phyloP scores from a whole-genome alignment of 2,888 invertebrate genomes.

The Agrilus biguttatus region DNA sequence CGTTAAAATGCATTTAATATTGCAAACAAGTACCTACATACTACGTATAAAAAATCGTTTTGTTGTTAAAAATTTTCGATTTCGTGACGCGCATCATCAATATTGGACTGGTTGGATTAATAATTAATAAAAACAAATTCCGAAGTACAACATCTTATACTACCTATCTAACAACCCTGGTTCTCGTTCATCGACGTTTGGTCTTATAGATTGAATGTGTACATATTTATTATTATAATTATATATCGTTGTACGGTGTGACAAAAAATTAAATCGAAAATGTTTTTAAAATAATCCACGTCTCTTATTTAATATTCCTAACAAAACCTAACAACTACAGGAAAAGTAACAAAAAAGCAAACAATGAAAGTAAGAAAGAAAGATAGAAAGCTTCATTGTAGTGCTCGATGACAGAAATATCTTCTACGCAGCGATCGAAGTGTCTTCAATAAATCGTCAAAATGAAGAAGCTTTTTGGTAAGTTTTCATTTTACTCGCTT shows the following conservation, averaged over 20 bases:
- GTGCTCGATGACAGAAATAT: no score
- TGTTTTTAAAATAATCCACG: slow-evolving; percentile 25
- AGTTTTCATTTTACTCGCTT: no score
- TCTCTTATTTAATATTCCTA: slow-evolving; percentile 8
- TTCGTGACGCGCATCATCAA: slow-evolving; percentile 20
- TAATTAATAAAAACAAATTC: slow-evolving; percentile 1
- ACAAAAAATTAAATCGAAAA: slow-evolving; percentile 30
- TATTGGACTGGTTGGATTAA: slow-evolving; percentile 15
- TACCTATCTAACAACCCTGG: slow-evolving; percentile 8
- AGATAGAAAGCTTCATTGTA: no score
- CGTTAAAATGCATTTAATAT: no score
- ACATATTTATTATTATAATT: slow-evolving; percentile 32
- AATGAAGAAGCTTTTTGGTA: no score
- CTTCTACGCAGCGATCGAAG: no score
- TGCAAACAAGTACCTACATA: neutral
- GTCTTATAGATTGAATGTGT: slow-evolving; percentile 22
- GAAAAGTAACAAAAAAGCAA: no score
- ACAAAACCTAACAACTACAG: no score
- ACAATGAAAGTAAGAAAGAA: no score
- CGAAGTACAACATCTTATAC: slow-evolving; percentile 2
- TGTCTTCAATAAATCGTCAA: no score
- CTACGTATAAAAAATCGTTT: slow-evolving; percentile 12
- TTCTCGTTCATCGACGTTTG: slow-evolving; percentile 18
- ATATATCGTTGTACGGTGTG: slow-evolving; percentile 34
- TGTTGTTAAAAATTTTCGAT: slow-evolving; percentile 24